phyloP scores from a whole-genome alignment of 2,888 invertebrate species.

The Eupithecia vulgata region DNA sequence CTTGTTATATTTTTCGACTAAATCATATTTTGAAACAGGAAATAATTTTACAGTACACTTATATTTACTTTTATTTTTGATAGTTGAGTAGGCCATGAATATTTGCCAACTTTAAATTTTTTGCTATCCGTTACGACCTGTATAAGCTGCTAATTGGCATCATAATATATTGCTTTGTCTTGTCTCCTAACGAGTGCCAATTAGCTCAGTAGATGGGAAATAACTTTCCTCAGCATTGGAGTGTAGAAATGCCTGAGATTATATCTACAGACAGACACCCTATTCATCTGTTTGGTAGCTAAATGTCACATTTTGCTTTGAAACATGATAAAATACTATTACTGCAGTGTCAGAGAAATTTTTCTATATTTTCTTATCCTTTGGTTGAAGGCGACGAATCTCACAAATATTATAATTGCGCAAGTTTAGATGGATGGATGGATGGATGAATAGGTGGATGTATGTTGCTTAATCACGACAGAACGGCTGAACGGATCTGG shows the following conservation, averaged over 20 bases:
- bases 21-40: background rate
- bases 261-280: background rate
- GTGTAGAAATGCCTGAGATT: constrained; percentile 14
- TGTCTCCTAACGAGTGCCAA: constrained; percentile 28
- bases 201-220: constrained; percentile 30
- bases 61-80: background rate
- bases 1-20: background rate
- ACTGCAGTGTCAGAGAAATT: too few relatives aligned
- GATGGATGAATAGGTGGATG: too few relatives aligned
- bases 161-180: constrained; percentile 25
- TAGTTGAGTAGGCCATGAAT: background rate
- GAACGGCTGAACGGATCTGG: too few relatives aligned
- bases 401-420: too few relatives aligned
- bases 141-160: constrained; percentile 26
- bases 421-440: too few relatives aligned
- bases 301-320: constrained; percentile 3
- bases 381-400: too few relatives aligned
- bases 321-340: background rate
- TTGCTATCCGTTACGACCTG: background rate
- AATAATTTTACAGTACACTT: background rate
- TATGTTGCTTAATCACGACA: too few relatives aligned
- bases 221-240: constrained; percentile 28
- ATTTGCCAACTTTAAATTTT: too few relatives aligned
- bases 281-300: background rate
- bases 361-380: too few relatives aligned